A percentile compares a stretch with the other conserved stretches of the same genome.
Evolutionary conservation across 2,113 vertebrate genomes (phyloP).

Genomic region (Cheirogaleus medius): DNA sequence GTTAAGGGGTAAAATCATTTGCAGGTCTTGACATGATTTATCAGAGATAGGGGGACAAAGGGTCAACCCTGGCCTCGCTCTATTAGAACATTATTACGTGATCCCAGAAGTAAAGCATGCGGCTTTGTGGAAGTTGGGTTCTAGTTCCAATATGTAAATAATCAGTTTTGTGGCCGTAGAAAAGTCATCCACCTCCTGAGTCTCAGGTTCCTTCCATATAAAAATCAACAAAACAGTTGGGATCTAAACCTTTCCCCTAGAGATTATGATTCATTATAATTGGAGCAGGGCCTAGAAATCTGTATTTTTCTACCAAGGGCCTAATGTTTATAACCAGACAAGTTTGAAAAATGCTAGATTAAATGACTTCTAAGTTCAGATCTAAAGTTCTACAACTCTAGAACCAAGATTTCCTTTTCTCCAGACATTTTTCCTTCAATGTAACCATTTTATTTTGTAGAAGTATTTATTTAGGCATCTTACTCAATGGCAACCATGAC

Average conservation of each 20-base stretch:
- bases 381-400: neutral
- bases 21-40: slow-evolving; percentile 80
- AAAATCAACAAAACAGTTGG: neutral
- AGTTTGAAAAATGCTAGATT: neutral
- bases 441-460: neutral
- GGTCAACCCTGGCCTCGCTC: slow-evolving; percentile 49
- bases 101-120: slow-evolving; percentile 21
- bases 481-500: neutral
- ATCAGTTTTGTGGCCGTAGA: neutral
- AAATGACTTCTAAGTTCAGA: neutral
- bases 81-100: slow-evolving; percentile 44
- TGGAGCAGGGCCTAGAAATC: neutral
- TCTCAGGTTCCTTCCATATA: neutral
- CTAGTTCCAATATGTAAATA: neutral
- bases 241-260: neutral
- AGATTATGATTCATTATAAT: slow-evolving; percentile 11
- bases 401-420: neutral
- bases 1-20: slow-evolving; percentile 79
- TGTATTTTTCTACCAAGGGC: slow-evolving; percentile 15
- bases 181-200: neutral
- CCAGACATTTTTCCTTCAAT: neutral
- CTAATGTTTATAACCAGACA: neutral
- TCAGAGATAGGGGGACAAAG: slow-evolving; percentile 60
- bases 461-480: neutral
- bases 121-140: neutral